Base-by-base conservation (phyloP, 1,140 invertebrate genomes). In the Meloidogyne exigua region DNA sequence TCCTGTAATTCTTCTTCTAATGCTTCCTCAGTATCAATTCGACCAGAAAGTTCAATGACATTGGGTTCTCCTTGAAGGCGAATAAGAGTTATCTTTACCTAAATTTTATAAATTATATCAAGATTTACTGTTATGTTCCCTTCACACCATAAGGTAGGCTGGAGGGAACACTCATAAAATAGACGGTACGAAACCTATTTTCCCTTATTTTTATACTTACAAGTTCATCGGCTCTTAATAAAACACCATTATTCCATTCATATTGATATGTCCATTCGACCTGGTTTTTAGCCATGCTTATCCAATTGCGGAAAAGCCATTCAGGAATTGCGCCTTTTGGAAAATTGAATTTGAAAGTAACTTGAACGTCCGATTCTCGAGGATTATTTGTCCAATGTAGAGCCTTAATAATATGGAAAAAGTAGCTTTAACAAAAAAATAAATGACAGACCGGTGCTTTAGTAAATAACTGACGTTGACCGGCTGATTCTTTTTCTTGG, bases 311-410 rank as follows among this genome's bases (percentile, higher is more conserved):
- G 36, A 82, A 82, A 11, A 84, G 18, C 66, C 66, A 68, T 25
- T 80, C 79, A 10, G 72, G 39, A n/a, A 79, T 65, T 32, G 78
- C 70, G 5, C 80, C 80, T 21, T 71, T 32, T n/a, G 81, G 81
- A 26, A 82, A 84, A 0, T 42, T 79, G 57, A 82, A 82, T 76
- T 82, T 82, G 42, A 82, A 84, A 18, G 77, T 64, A 23, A 84
- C 62, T 75, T 82, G 81, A 36, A 82, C 67, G 62, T 82, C 81
- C 9, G 81, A 62, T 28, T 82, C 81, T 36, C 81, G 72, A 7
- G 81, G 81, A 62, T 77, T 84, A 70, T 82, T 69, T 15, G 79
- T 80, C 81, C 81, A 82, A 42, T 82, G 81, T 18, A 82, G 75
- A 1, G 80, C 80, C 79, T 80, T 2, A 15, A 80, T 77, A 32